Percentiles rank a stretch among this genome's conserved stretches.
These are phyloP conservation scores for Meloe dianella DNA, from an alignment of 2,888 invertebrate genomes.

Conservation along the genomic window DNA sequence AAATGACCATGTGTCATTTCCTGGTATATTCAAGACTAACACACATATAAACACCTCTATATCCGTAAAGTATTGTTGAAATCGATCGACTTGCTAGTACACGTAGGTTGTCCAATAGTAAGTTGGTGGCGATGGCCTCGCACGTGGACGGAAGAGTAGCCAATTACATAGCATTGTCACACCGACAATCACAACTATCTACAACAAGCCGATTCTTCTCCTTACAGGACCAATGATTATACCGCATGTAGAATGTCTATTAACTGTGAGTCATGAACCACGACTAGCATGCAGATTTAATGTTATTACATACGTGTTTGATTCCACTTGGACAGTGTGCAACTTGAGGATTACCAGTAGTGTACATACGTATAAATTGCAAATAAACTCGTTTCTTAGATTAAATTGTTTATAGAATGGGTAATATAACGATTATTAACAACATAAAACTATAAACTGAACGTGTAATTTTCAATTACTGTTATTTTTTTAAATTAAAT, in stretches of 20 bases:
- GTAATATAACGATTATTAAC: slow-evolving; percentile 1
- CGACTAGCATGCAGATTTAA: slow-evolving; percentile 58
- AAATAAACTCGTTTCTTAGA: slow-evolving; percentile 47
- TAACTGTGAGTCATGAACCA: slow-evolving; percentile 51
- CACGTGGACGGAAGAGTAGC: slow-evolving; percentile 57
- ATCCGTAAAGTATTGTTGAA: slow-evolving; percentile 36
- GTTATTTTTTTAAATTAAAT: too few relatives aligned
- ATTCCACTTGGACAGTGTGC: slow-evolving; percentile 47
- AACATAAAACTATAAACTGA: slow-evolving; percentile 1
- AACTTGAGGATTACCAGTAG: slow-evolving; percentile 49
- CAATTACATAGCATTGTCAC: slow-evolving; percentile 53
- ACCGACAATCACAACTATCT: slow-evolving; percentile 26
- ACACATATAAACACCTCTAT: slow-evolving; percentile 9
- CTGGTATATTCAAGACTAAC: slow-evolving; percentile 39
- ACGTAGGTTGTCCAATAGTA: slow-evolving; percentile 27
- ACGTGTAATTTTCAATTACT: not conserved
- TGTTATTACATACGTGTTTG: slow-evolving; percentile 59
- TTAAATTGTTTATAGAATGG: slow-evolving; percentile 45
- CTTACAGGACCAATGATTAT: slow-evolving; percentile 45
- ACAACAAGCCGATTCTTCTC: slow-evolving; percentile 43
- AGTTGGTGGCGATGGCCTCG: slow-evolving; percentile 49
- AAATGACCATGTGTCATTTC: slow-evolving; percentile 54
- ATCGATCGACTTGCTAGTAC: slow-evolving; percentile 48
- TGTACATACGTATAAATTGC: slow-evolving; percentile 49
- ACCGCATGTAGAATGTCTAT: slow-evolving; percentile 53